Evolutionary conservation across 2,888 invertebrate species (phyloP), one percentile per base, ranked within the genome.

Genomic region (Nemotelus pantherinus): DNA sequence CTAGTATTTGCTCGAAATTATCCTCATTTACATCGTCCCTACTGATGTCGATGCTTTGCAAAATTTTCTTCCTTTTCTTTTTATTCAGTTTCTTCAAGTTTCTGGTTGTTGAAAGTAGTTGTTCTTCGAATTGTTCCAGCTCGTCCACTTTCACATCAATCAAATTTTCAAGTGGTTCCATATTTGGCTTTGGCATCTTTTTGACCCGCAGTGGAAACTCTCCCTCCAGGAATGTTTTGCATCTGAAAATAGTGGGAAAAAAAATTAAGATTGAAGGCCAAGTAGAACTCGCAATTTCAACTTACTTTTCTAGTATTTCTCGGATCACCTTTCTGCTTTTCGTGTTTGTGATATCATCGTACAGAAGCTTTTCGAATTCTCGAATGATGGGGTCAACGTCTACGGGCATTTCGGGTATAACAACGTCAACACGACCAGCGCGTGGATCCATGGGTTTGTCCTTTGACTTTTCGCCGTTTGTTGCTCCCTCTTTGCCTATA

Each of bases 341-440:
- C 0, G 89, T 88, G 39, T 89, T 90, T 3, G 90, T 89, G 3
- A 85, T 85, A 80, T 88, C 82, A 77, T 88, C 84, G 83, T 88
- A 88, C 85, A 89, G 87, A 77, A 89, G 83, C 2, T 86, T 83
- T 2, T 89, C 85, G 63, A 95, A 83, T 81, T 90, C 86, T 2
- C 86, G 84, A 0, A 90, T 89, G 3, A 95, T 85, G 64, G 87
- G 84, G 45, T 85, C 83, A 0, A 92, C 89, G 81, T 93, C 90
- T 53, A 94, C 91, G 6, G 90, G 89, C 74, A 96, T 86, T 81
- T 92, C 90, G 0, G 93, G 90, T 80, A 96, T 89, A 67, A 89
- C 88, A 3, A 94, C 94, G 86, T 94, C 89, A 0, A 95, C 93
- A 76, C 90, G 89, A 0, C 95, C 96, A 2, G 95, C 95, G 67